Base-by-base conservation (phyloP, 1,140 invertebrate genomes). In the Stenopsyche tienmushanensis region DNA sequence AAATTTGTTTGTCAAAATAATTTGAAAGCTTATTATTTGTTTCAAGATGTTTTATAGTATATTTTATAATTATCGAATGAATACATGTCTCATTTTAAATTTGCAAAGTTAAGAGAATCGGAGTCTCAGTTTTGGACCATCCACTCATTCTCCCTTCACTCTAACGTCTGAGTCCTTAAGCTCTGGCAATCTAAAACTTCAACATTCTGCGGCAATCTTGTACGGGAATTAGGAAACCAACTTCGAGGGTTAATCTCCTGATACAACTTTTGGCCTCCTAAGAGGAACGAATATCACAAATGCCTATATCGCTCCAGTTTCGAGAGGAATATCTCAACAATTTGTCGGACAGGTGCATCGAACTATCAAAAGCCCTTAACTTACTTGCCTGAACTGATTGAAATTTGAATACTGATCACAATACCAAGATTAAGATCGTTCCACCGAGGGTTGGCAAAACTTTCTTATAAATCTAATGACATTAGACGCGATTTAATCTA, bases 161-260 rank as follows among this genome's bases (percentile, higher is more conserved):
- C 18, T 29, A 25, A 39, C 15, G n/a, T 15, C 13, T n/a, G 39
- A 44, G 24, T 60, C 26, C 57, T 60, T 62, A 62, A 62, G 45
- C 65, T 42, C 10, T 17, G 45, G 65, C 60, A 62, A 67, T 67
- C 59, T 53, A 44, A 63, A 67, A 67, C 65, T 67, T 67, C 50
- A 41, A 57, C 58, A 67, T 67, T 62, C 58, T 57, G 59, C 52
- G 59, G 65, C 60, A 34, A 63, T 67, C 65, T 67, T 63, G 60
- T 50, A 55, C 59, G 10, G 53, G 65, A 63, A 67, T 67, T 67
- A 62, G 53, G 44, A 63, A 42, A 25, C 54, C 60, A 67, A 50
- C 49, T 64, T 54, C 34, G 64, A 42, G 66, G 55, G 62, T 67
- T 67, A 67, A 67, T 67, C 65, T 67, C 20, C 44, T 9, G 52